Conservation (phyloP, 1,140 invertebrate genomes). For the Spodoptera litura region DNA sequence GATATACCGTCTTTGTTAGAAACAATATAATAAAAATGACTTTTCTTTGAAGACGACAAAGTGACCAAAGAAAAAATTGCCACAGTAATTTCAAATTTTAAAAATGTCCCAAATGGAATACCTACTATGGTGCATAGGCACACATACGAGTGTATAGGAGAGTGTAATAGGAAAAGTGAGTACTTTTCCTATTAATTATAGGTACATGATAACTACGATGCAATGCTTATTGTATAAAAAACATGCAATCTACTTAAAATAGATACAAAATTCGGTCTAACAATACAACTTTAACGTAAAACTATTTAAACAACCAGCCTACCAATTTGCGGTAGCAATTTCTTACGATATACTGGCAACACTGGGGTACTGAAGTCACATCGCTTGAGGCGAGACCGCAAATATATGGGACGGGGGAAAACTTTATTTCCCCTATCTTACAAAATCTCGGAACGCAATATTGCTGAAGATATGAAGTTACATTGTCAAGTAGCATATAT, state of each 20-base stretch:
- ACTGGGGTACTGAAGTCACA: constrained; percentile 26
- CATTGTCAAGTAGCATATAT: constrained; percentile 35
- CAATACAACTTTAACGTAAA: background rate
- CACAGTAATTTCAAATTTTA: too few relatives aligned
- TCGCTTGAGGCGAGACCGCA: constrained; percentile 34
- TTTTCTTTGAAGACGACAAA: background rate
- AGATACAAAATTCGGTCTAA: background rate
- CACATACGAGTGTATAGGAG: too few relatives aligned
- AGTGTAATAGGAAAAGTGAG: too few relatives aligned
- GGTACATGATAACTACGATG: too few relatives aligned
- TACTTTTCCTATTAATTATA: too few relatives aligned
- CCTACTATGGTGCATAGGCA: too few relatives aligned
- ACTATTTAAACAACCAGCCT: constrained; percentile 24
- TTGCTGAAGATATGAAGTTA: constrained; percentile 38
- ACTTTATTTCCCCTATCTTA: constrained; percentile 47
- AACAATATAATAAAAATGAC: background rate
- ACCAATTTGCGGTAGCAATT: constrained; percentile 31
- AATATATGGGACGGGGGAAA: constrained; percentile 33
- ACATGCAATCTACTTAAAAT: background rate
- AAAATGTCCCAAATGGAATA: too few relatives aligned
- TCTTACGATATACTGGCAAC: constrained; percentile 26
- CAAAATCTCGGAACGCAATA: constrained; percentile 24
- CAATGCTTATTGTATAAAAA: background rate
- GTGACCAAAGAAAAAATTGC: too few relatives aligned
- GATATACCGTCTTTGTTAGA: background rate